A percentile compares a stretch with the other conserved stretches of the same genome.
phyloP scores from a whole-genome alignment of 2,113 vertebrate genomes.

The Grallaria varia region DNA sequence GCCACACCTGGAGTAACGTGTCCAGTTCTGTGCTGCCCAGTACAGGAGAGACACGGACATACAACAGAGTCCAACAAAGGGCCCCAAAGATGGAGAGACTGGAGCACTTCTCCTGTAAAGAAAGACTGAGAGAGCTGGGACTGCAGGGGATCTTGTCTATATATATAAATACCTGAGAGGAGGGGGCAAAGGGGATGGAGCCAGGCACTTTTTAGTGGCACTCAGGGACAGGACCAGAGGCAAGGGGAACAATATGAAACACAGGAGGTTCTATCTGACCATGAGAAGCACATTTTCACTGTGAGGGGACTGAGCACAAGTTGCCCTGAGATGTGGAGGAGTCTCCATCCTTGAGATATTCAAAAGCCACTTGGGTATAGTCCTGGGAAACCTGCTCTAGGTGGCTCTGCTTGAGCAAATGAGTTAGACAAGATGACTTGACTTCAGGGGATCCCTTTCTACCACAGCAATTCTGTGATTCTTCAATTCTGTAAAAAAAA shows the following conservation, averaged over 20 bases:
- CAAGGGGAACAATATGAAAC: neutral
- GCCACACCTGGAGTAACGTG: neutral
- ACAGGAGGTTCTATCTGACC: neutral
- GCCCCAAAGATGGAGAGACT: neutral
- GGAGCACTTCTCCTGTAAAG: neutral
- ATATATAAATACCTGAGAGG: neutral
- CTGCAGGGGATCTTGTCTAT: neutral
- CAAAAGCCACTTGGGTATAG: accelerated
- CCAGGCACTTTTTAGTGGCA: neutral
- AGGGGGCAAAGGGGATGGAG: neutral
- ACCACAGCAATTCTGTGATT: neutral
- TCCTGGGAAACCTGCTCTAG: neutral
- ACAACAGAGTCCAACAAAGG: neutral
- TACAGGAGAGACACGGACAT: neutral
- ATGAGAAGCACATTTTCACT: neutral
- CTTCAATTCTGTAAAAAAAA: neutral
- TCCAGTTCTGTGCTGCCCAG: neutral
- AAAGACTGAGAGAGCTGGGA: neutral
- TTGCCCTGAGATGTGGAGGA: neutral
- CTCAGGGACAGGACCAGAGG: neutral
- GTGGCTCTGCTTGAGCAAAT: neutral
- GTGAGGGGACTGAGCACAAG: neutral
- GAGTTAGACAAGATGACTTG: neutral
- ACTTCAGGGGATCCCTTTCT: neutral
- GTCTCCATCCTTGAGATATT: neutral